phyloP scores from a whole-genome alignment of 2,888 invertebrate genomes.

The Apocheima hispidaria region DNA sequence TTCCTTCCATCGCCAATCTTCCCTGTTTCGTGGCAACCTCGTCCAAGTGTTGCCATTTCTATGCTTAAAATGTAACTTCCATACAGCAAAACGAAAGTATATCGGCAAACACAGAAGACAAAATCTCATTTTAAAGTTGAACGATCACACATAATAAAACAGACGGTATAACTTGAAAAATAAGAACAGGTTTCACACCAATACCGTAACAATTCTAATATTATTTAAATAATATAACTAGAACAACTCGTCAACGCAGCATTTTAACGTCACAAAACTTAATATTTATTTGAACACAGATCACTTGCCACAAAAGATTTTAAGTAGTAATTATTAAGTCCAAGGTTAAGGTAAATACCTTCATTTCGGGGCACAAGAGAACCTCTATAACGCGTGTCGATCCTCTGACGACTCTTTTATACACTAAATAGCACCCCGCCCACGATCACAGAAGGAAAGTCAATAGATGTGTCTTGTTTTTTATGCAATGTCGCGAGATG shows the following conservation, averaged over 20 bases:
- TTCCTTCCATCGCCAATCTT: too few relatives aligned
- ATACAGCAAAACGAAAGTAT: not conserved
- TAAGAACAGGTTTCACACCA: constrained; percentile 37
- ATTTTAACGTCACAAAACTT: constrained; percentile 14
- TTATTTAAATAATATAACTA: constrained; percentile 21
- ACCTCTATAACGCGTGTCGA: constrained; percentile 64
- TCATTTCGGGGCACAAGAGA: constrained; percentile 70
- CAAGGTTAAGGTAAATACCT: constrained; percentile 63
- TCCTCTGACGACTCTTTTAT: constrained; percentile 69
- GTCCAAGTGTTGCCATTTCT: not conserved
- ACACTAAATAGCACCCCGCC: constrained; percentile 74
- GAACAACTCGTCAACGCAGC: constrained; percentile 28
- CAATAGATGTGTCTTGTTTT: constrained; percentile 63
- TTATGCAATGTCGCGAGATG: constrained; percentile 38
- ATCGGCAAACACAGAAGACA: not conserved
- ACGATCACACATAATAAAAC: constrained; percentile 17
- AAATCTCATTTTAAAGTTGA: constrained; percentile 17
- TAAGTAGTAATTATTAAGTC: constrained; percentile 27
- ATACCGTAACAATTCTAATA: constrained; percentile 29
- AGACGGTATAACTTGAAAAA: constrained; percentile 16
- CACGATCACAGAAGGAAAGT: constrained; percentile 68
- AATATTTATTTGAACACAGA: constrained; percentile 23
- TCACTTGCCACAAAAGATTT: constrained; percentile 35
- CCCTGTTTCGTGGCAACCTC: too few relatives aligned
- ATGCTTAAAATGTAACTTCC: not conserved